These are phyloP conservation scores for Otolemur crassicaudatus DNA, from an alignment of 2,797 vertebrate genomes.

Conservation along the genomic window DNA sequence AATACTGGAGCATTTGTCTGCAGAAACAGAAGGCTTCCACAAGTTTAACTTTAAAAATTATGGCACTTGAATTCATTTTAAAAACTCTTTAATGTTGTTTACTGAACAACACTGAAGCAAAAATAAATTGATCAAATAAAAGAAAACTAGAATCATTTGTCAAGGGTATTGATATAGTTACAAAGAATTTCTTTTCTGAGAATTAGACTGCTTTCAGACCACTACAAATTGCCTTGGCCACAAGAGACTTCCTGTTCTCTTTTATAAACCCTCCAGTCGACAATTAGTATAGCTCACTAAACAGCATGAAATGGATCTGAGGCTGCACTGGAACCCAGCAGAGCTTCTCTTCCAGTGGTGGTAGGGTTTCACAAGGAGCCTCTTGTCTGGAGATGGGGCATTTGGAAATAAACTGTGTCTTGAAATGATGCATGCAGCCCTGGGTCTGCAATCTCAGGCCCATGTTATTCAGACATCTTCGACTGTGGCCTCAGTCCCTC, in stretches of 20 bases:
- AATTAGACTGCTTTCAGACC: slow-evolving; percentile 84
- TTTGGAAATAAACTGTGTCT: slow-evolving; percentile 23
- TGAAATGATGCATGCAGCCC: neutral
- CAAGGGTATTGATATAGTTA: slow-evolving; percentile 73
- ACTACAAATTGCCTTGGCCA: slow-evolving; percentile 83
- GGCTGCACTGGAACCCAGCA: neutral
- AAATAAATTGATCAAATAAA: slow-evolving; percentile 43
- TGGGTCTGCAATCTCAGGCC: neutral
- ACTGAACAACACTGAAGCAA: slow-evolving; percentile 52
- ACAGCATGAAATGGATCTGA: slow-evolving; percentile 49
- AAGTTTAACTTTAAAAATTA: neutral
- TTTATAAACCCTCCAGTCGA: slow-evolving; percentile 41
- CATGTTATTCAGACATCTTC: neutral
- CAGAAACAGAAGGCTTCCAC: neutral
- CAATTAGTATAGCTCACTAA: slow-evolving; percentile 59
- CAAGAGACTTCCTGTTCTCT: slow-evolving; percentile 87
- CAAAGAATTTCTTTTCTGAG: slow-evolving; percentile 88
- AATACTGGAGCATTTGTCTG: neutral
- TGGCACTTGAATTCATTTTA: neutral
- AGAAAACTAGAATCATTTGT: slow-evolving; percentile 49
- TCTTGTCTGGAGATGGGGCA: slow-evolving; percentile 43
- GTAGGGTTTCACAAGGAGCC: slow-evolving; percentile 18
- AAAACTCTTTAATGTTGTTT: slow-evolving; percentile 18
- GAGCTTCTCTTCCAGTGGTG: slow-evolving; percentile 36
- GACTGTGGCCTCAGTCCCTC: neutral